A percentile compares a stretch with the other conserved stretches of the same genome.
These are phyloP conservation scores for Pseudocheirus occidentalis DNA, from an alignment of 2,797 vertebrate species.

Conservation along the genomic window DNA sequence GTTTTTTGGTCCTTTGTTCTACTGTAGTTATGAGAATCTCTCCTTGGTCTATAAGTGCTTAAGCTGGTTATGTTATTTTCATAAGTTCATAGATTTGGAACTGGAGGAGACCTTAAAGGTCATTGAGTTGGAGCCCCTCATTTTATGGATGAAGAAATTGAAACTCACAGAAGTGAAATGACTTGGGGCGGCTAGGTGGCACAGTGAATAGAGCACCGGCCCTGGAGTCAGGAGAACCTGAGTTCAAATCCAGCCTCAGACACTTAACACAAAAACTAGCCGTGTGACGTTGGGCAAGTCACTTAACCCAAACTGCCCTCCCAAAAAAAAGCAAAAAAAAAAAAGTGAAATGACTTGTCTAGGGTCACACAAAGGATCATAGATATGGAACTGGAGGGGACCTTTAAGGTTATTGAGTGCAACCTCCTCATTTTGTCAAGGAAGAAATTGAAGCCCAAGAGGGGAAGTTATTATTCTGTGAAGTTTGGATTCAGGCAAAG, in stretches of 20 bases:
- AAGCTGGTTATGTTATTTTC: not conserved
- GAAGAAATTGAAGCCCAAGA: not conserved
- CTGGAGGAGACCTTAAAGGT: not conserved
- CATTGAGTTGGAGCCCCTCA: not conserved
- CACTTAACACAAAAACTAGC: no score
- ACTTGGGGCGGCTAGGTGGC: no score
- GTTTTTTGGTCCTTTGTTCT: conserved; percentile 8
- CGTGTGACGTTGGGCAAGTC: no score
- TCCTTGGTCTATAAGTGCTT: not conserved
- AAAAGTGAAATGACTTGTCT: not conserved
- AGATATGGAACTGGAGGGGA: not conserved
- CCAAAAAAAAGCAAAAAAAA: no score
- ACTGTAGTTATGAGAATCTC: not conserved
- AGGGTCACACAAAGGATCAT: not conserved
- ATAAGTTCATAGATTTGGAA: not conserved
- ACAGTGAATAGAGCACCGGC: no score
- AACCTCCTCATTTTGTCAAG: not conserved
- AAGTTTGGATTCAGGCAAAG: no score
- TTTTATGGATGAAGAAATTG: not conserved
- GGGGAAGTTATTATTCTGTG: not conserved
- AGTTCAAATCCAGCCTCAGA: no score
- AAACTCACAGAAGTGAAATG: not conserved
- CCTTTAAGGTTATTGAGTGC: not conserved
- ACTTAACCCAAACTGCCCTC: no score
- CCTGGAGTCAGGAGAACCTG: no score